Evolutionary conservation across 2,797 vertebrate genomes (phyloP), one percentile per base, ranked within the genome.

Genomic region (Gambelia wislizenii): DNA sequence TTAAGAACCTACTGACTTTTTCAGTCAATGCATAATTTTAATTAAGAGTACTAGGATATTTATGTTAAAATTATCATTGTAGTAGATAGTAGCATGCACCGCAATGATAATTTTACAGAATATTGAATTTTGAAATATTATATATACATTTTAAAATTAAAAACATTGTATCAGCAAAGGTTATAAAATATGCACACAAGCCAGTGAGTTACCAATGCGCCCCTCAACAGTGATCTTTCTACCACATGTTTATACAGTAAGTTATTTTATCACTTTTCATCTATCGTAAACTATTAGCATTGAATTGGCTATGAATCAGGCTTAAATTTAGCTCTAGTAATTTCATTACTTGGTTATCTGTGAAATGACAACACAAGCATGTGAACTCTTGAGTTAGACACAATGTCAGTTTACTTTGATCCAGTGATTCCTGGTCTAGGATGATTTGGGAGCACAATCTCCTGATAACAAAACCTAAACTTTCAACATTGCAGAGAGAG

Each of bases 391-490:
- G 42, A 67, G 33, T 59, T 81, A 85, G 33, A 33, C 54, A 13
- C 30, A 0, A 61, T 25, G 84, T 22, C 5, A 33, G 59, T 30
- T 1, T 69, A 1, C 0, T 2, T 18, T 67, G 49, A 10, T 64
- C 49, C 9, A 22, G 39, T 0, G 4, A 18, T n/a, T 69, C 80
- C 80, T 81, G 42, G 56, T 8, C 14, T 16, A 56, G 56, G 33
- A 36, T 12, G 47, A 54, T 85, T 86, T 67, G 54, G 47, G 67
- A 85, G 64, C 54, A n/a, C 56, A 36, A 16, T 84, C 84, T 92
- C 59, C 47, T 1, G 14, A 70, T 18, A 81, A n/a, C 61, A 70
- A 42, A 83, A 74, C 42, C 72, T 76, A 81, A 16, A 59, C 78
- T 86, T 87, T 87, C 22, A 0, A 47, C 0, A 1, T 36, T 70